Conservation (phyloP, 2,797 vertebrate species). For the Eulemur rubriventer region DNA sequence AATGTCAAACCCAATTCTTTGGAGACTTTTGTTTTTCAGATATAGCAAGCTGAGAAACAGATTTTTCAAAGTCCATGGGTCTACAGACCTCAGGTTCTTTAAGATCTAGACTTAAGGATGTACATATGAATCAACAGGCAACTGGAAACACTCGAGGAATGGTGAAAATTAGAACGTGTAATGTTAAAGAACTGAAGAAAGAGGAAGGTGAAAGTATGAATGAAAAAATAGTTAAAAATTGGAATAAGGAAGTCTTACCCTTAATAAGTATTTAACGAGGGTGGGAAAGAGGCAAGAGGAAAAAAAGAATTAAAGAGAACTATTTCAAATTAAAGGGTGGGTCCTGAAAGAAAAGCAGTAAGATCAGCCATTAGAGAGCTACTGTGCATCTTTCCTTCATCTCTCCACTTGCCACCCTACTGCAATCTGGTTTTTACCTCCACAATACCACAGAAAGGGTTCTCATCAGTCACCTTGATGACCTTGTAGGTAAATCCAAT, state of each 20-base stretch:
- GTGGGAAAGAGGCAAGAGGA: neutral
- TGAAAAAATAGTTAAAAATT: neutral
- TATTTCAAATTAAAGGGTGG: neutral
- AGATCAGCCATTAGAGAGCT: neutral
- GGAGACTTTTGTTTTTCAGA: neutral
- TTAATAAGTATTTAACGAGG: neutral
- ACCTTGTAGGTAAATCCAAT: neutral
- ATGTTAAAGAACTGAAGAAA: neutral
- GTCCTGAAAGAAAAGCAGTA: neutral
- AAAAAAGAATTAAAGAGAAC: neutral
- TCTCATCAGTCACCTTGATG: neutral
- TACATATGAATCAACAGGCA: neutral
- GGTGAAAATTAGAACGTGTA: neutral
- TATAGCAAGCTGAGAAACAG: neutral
- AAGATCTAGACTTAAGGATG: neutral
- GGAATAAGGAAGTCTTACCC: neutral
- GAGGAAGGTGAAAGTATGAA: neutral
- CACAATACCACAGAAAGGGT: neutral
- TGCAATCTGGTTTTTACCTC: neutral
- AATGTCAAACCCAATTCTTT: neutral
- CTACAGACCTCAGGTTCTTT: neutral
- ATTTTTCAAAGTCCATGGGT: neutral
- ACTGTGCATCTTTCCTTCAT: neutral
- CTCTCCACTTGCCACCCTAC: neutral
- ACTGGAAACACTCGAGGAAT: neutral